Percentiles rank a stretch among this genome's conserved stretches.
Evolutionary conservation across 2,113 vertebrate species (phyloP).

Genomic region (Probosciger aterrimus): DNA sequence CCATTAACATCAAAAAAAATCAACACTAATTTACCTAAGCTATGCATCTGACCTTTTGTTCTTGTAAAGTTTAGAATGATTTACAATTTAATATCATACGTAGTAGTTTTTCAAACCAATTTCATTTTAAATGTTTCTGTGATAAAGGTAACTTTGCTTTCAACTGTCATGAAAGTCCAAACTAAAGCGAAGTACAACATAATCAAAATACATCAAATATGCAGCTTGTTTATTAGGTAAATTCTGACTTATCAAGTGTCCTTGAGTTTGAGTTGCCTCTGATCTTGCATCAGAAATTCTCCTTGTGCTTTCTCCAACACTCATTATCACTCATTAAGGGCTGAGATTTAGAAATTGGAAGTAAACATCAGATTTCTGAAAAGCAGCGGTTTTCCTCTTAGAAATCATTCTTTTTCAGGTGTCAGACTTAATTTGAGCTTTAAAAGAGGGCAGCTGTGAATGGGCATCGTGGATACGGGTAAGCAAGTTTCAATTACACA

Average conservation of each 20-base stretch:
- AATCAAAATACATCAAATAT: constrained; percentile 43
- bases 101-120: constrained; percentile 30
- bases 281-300: constrained; percentile 47
- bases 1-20: constrained; percentile 2
- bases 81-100: constrained; percentile 6
- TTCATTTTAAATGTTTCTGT: constrained; percentile 46
- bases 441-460: background rate
- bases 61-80: background rate
- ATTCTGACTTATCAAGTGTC: constrained; percentile 50
- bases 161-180: constrained; percentile 15
- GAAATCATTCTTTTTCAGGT: constrained; percentile 16
- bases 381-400: background rate
- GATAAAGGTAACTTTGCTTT: constrained; percentile 31
- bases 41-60: constrained; percentile 35
- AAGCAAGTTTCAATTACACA: background rate
- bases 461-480: background rate
- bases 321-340: constrained; percentile 55
- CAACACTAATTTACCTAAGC: background rate
- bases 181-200: constrained; percentile 14
- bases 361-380: background rate
- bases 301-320: constrained; percentile 32
- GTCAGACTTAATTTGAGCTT: background rate
- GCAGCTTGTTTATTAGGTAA: constrained; percentile 55
- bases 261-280: constrained; percentile 25
- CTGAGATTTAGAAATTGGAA: constrained; percentile 39